These are phyloP conservation scores for Pteropus rufus DNA, from an alignment of 2,797 vertebrate species.

Conservation along the genomic window DNA sequence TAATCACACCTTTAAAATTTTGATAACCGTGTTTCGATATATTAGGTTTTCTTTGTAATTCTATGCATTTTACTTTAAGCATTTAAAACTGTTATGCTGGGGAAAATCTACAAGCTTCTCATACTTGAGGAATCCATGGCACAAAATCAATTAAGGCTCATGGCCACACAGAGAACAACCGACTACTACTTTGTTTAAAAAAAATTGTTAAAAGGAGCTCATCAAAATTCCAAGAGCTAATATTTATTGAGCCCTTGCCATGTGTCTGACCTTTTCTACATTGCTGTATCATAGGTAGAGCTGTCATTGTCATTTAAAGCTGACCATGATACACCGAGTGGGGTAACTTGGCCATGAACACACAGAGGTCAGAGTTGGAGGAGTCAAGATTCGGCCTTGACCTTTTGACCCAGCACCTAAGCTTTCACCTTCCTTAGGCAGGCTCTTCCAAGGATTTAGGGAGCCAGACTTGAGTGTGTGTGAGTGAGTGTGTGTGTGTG, in stretches of 20 bases:
- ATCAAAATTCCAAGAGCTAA: neutral
- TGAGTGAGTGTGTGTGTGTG: too few relatives aligned
- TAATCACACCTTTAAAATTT: neutral
- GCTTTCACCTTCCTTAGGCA: neutral
- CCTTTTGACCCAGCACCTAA: neutral
- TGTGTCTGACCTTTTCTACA: accelerated
- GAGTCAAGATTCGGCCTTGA: neutral
- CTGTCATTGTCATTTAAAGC: neutral
- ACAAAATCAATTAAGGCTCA: accelerated
- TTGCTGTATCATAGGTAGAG: neutral
- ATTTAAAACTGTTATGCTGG: neutral
- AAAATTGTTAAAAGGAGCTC: neutral
- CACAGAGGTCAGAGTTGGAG: neutral
- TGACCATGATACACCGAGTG: accelerated
- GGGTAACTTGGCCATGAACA: neutral
- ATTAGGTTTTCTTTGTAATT: neutral
- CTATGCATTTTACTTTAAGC: neutral
- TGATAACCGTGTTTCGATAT: neutral
- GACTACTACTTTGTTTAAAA: neutral
- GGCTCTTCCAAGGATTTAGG: neutral
- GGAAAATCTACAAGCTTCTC: neutral
- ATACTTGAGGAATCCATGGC: neutral
- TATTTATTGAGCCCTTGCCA: neutral
- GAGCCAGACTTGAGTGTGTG: neutral
- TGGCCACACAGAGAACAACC: neutral